A percentile compares a stretch with the other conserved stretches of the same genome.
These are phyloP conservation scores for Macroramphosus scolopax DNA, from an alignment of 2,797 vertebrate genomes.

Conservation along the genomic window DNA sequence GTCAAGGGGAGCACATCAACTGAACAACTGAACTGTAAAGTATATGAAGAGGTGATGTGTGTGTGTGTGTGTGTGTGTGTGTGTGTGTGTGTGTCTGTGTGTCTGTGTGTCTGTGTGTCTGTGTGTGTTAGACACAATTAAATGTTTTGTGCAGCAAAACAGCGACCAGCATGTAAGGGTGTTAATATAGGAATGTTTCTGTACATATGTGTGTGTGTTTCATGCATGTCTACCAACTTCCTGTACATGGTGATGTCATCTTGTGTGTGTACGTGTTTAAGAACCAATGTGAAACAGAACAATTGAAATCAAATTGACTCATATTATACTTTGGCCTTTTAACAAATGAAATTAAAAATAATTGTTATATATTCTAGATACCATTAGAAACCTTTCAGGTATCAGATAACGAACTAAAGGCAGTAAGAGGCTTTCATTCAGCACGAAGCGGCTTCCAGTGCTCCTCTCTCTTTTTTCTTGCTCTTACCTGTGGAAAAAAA, in stretches of 20 bases:
- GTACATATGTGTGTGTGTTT: too few species aligned
- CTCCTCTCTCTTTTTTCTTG: slow-evolving; percentile 20
- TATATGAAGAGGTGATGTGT: slow-evolving; percentile 34
- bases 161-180: too few species aligned
- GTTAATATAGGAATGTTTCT: too few species aligned
- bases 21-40: slow-evolving; percentile 60
- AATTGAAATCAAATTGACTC: too few species aligned
- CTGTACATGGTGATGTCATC: too few species aligned
- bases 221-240: too few species aligned
- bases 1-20: slow-evolving; percentile 45
- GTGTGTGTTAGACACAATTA: too few species aligned
- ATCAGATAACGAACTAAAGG: slow-evolving; percentile 41
- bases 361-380: background rate
- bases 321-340: slow-evolving; percentile 20
- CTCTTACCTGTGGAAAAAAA: slow-evolving; percentile 60
- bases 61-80: slow-evolving; percentile 6
- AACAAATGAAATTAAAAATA: slow-evolving; percentile 23
- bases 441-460: slow-evolving; percentile 37
- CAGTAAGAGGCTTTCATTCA: slow-evolving; percentile 42
- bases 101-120: too few species aligned
- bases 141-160: too few species aligned
- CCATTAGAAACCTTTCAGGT: slow-evolving; percentile 42
- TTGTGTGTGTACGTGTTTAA: too few species aligned
- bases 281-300: too few species aligned
- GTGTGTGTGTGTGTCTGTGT: too few species aligned